Base-by-base conservation (phyloP, 2,113 vertebrate species). In the Lophura nycthemera region DNA sequence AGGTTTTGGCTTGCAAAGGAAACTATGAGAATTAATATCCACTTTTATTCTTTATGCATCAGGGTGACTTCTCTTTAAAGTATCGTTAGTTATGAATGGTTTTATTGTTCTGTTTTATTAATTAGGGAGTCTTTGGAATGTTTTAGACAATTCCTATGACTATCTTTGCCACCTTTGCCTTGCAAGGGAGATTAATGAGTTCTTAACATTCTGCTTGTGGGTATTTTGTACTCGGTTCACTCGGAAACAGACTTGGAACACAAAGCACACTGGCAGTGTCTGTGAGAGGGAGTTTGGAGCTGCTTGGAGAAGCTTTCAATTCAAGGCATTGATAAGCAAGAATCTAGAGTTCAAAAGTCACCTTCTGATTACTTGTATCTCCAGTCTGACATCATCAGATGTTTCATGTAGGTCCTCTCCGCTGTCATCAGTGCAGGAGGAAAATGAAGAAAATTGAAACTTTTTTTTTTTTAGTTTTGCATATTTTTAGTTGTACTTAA, bases 401-500 rank as follows among this genome's bases (percentile, higher is more conserved):
- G 38, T 5, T 22, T 70, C 22, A 84, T 75, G 43, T 69, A 78
- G 8, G 18, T 90, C 36, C 2, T 56, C 24, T 47, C 2, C 2
- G 24, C 36, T 7, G 5, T 56, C 75, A 54, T 54, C 30, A 65
- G 20, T 38, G 30, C 38, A 40, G 19, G 17, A 72, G 22, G 34
- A 93, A 80, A 54, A 30, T 29, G 27, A 30, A 54, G 27, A 50
- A 50, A 50, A 86, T 43, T 30, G 8, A 72, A 38, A 13, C 82
- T 13, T 73, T 24, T 47, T 69, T 48, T 40, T 43, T n/a, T 56
- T 56, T 42, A 57, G 22, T 87, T 89, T 87, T 89, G 30, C 45
- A 13, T 79, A 13, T 57, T 90, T 85, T 69, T 91, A 71, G 14
- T 69, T 50, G 60, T 57, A 29, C 29, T 94, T 90, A 89, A 94